Conservation (phyloP, 2,113 vertebrate genomes). For the Asarcornis scutulata region DNA sequence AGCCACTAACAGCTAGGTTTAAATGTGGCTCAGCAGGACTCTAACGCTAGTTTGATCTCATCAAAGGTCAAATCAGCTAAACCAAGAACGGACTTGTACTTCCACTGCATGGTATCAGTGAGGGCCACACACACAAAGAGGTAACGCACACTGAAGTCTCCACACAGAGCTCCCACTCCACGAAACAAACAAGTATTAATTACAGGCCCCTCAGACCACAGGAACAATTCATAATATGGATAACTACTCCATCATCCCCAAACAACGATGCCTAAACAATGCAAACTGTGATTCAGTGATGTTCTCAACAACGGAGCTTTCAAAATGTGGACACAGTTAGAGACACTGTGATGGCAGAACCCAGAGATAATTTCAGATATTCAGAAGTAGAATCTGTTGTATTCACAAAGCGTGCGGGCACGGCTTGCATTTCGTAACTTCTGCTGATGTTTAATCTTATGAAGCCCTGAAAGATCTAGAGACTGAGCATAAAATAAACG, state of each 20-base stretch:
- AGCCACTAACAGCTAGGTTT: not conserved
- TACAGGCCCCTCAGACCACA: not conserved
- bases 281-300: not conserved
- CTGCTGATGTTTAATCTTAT: not conserved
- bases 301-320: not conserved
- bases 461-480: not conserved
- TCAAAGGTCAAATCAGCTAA: not conserved
- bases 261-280: not conserved
- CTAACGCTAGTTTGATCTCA: not conserved
- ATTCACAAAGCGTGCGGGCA: not conserved
- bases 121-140: not conserved
- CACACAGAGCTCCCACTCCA: not conserved
- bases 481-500: rapidly evolving
- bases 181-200: not conserved
- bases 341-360: not conserved
- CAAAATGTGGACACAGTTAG: not conserved
- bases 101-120: not conserved
- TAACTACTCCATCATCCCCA: not conserved
- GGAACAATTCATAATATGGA: not conserved
- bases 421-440: not conserved
- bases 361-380: not conserved
- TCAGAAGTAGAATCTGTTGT: rapidly evolving
- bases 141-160: not conserved
- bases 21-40: not conserved
- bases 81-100: not conserved